Conservation (phyloP, 2,797 vertebrate genomes). For the Nyctalus aviator region DNA sequence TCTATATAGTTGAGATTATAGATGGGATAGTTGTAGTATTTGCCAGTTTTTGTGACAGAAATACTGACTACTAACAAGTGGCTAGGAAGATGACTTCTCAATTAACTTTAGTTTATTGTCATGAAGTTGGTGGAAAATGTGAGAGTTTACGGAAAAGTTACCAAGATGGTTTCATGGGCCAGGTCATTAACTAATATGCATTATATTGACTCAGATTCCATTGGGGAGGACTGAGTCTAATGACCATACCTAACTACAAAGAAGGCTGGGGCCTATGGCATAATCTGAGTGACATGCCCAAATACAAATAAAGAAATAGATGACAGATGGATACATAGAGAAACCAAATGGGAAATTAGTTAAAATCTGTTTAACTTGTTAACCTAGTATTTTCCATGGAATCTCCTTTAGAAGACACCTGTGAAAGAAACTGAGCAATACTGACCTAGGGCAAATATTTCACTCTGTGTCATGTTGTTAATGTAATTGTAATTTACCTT, state of each 20-base stretch:
- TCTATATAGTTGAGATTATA: not conserved
- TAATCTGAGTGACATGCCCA: too few relatives aligned
- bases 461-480: not conserved
- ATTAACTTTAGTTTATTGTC: not conserved
- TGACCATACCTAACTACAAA: not conserved
- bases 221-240: not conserved
- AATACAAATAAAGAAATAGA: not conserved
- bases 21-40: not conserved
- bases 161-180: not conserved
- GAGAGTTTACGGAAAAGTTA: not conserved
- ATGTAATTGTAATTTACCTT: not conserved
- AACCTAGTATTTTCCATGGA: not conserved
- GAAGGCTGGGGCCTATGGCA: not conserved
- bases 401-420: not conserved
- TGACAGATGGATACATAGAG: not conserved
- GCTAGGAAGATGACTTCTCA: not conserved
- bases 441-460: not conserved
- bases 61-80: not conserved
- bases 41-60: not conserved
- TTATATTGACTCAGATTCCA: not conserved
- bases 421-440: not conserved
- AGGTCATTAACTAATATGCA: not conserved
- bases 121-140: not conserved
- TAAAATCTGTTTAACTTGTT: not conserved
- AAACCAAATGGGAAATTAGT: not conserved